Conservation (phyloP, 2,888 invertebrate species). For the Eilema griseolum region DNA sequence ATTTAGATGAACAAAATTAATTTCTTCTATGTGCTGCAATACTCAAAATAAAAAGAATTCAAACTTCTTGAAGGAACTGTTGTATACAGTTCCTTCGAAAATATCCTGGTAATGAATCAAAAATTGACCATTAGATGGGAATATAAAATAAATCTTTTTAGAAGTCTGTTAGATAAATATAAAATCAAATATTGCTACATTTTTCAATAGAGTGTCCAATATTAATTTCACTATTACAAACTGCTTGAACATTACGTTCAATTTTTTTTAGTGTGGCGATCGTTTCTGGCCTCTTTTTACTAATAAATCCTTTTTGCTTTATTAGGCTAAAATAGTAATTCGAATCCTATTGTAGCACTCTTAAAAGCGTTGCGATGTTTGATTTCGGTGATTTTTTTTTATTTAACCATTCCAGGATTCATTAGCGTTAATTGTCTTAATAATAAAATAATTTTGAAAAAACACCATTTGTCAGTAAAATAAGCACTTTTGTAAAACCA, state of each 20-base stretch:
- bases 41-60: too few species aligned
- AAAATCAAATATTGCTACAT: not conserved
- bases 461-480: conserved; percentile 7
- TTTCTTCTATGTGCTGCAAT: too few species aligned
- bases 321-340: conserved; percentile 1
- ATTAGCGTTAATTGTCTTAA: not conserved
- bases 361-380: too few species aligned
- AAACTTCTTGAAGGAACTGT: too few species aligned
- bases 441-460: conserved; percentile 7
- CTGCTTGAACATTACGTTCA: not conserved
- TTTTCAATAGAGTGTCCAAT: not conserved
- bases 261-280: conserved; percentile 7
- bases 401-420: conserved; percentile 3
- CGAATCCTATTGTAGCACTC: not conserved
- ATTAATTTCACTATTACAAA: not conserved
- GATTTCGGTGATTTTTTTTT: too few species aligned
- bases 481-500: conserved; percentile 2
- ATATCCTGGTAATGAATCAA: too few species aligned
- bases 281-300: conserved; percentile 5
- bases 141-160: conserved; percentile 1
- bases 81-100: not conserved
- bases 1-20: too few species aligned
- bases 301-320: conserved; percentile 4
- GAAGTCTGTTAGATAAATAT: conserved; percentile 5
- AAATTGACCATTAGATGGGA: too few species aligned